Conservation (phyloP, 2,888 invertebrate species). For the Lasioglossum malachurum region DNA sequence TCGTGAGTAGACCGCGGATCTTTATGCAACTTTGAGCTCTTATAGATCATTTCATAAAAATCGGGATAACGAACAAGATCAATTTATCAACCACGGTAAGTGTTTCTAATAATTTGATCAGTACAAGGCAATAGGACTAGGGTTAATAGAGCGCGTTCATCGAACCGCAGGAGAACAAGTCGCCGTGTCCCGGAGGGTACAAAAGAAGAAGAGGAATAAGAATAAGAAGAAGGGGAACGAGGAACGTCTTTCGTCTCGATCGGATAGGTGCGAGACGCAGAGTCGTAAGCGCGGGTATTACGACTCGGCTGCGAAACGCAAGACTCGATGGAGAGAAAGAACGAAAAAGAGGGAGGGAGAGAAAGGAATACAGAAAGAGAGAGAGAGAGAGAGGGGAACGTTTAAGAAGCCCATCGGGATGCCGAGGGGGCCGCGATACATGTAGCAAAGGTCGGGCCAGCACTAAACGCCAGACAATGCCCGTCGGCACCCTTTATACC, state of each 20-base stretch:
- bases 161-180: conserved; percentile 16
- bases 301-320: conserved; percentile 62
- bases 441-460: conserved; percentile 76
- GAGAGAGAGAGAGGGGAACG: conserved; percentile 41
- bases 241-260: conserved; percentile 25
- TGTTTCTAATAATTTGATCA: background rate
- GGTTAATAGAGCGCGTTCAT: conserved; percentile 23
- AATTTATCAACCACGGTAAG: background rate
- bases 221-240: background rate
- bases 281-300: conserved; percentile 70
- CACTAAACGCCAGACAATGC: conserved; percentile 78
- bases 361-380: background rate
- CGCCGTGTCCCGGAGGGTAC: conserved; percentile 22
- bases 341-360: background rate
- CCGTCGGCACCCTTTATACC: conserved; percentile 76
- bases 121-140: background rate
- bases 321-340: conserved; percentile 26
- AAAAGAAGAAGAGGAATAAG: conserved; percentile 26
- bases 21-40: background rate
- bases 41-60: background rate
- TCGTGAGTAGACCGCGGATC: background rate
- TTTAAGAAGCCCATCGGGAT: conserved; percentile 73
- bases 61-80: background rate
- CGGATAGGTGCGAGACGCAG: conserved; percentile 56
- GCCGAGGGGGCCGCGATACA: conserved; percentile 70